phyloP scores from a whole-genome alignment of 2,113 vertebrate genomes.

The Machaerirhynchus nigripectus region DNA sequence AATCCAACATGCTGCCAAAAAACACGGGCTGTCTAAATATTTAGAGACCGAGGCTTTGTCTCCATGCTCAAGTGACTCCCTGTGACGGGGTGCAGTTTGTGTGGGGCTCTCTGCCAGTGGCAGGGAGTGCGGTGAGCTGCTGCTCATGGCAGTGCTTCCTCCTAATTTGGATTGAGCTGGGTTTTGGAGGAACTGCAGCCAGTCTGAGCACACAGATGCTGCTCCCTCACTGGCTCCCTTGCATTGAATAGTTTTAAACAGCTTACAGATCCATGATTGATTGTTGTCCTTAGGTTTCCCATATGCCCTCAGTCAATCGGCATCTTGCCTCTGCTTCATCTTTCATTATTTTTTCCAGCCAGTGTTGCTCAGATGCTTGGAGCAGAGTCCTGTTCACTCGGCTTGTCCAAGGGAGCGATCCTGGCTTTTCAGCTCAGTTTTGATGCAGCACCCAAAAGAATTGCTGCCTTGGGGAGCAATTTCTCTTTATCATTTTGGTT shows the following conservation, averaged over 20 bases:
- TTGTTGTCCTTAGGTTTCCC: conserved; percentile 9
- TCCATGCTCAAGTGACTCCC: neutral
- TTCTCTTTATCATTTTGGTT: neutral
- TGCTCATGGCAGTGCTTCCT: neutral
- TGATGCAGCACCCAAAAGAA: neutral
- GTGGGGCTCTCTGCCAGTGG: neutral
- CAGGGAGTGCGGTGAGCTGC: fast-evolving
- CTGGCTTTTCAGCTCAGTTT: neutral
- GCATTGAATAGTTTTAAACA: neutral
- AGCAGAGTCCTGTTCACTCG: fast-evolving
- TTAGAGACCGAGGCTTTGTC: fast-evolving
- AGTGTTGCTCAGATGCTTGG: neutral
- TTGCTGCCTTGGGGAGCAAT: neutral
- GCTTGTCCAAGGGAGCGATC: neutral
- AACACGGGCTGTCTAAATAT: neutral
- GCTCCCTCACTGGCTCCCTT: neutral
- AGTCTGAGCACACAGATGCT: neutral
- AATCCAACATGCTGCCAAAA: neutral
- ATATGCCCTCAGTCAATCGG: conserved; percentile 25
- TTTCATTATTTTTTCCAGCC: neutral
- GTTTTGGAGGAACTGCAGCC: neutral
- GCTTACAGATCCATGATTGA: neutral
- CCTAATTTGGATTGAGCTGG: neutral
- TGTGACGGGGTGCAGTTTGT: fast-evolving
- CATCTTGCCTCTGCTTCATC: neutral